These are phyloP conservation scores for Catagonus wagneri DNA, from an alignment of 2,113 vertebrate genomes.

Conservation along the genomic window DNA sequence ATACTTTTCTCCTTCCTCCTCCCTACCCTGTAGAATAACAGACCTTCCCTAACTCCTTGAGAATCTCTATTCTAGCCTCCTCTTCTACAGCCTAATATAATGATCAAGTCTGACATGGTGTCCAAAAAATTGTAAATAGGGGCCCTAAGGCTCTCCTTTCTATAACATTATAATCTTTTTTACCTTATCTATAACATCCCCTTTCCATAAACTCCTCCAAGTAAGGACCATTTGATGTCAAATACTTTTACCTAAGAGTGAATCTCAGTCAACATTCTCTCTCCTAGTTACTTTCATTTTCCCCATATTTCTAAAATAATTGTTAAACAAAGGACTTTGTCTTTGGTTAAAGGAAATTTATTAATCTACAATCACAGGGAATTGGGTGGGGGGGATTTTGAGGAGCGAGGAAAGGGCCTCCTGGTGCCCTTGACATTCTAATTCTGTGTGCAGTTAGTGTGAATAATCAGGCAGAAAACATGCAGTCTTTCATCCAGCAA, in stretches of 20 bases:
- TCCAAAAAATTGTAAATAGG: not conserved
- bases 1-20: not conserved
- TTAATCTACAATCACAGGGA: not conserved
- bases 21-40: not conserved
- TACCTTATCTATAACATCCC: not conserved
- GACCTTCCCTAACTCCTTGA: conserved; percentile 4
- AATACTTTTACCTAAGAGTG: not conserved
- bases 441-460: not conserved
- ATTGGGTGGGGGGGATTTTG: not conserved
- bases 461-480: not conserved
- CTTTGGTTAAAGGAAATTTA: conserved; percentile 11
- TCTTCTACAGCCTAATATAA: not conserved
- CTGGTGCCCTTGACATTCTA: not conserved
- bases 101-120: not conserved
- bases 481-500: not conserved
- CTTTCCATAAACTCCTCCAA: conserved; percentile 16
- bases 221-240: conserved; percentile 2
- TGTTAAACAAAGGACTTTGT: conserved; percentile 44
- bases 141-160: not conserved
- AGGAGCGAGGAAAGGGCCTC: not conserved
- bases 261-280: not conserved
- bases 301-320: conserved; percentile 44
- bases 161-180: not conserved
- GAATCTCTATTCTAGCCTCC: not conserved
- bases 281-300: conserved; percentile 28